Base-by-base conservation (phyloP, 2,113 vertebrate species). In the Coreoperca whiteheadi region DNA sequence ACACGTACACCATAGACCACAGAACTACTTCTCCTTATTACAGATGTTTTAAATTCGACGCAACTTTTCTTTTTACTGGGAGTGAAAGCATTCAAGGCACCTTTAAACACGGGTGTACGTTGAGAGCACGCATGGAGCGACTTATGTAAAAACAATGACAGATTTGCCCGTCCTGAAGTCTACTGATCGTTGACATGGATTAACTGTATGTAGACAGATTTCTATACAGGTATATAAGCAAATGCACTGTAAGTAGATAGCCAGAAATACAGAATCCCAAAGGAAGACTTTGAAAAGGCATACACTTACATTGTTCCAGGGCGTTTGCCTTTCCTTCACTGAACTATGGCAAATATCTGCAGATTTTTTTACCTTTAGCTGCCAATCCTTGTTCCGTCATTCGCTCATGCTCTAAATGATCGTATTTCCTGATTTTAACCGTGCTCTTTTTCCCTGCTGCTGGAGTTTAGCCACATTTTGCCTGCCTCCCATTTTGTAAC, bases 21-120 rank as follows among this genome's bases (percentile, higher is more conserved):
- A 48, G 50, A 70, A 18, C 28, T 30, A 86, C 87, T 90, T 89
- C 90, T 83, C 59, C 50, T 70, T 79, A 20, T 63, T 14, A 12
- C 12, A 57, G 3, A 34, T 1, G 2, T 2, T 54, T 72, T 53
- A 5, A 46, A 60, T 43, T 3, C 1, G 48, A 71, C 0, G 2
- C 4, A n/a, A 25, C 20, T 8, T n/a, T 23, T 41, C 5, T 28
- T 30, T 59, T 39, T 11, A 25, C 8, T 1, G 23, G 34, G 8
- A 21, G n/a, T 57, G 7, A 70, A 5, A 41, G 11, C 20, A 39
- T n/a, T 39, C 20, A 14, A 12, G 50, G 21, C 50, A 51, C 50
- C 53, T 54, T 8, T n/a, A 9, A 50, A 50, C 46, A 18, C 20
- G 15, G 15, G 46, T 48, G 15, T 48, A 3, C 15, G 39, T 43